These are phyloP conservation scores for Helogale parvula DNA, from an alignment of 2,113 vertebrate genomes.

Conservation along the genomic window DNA sequence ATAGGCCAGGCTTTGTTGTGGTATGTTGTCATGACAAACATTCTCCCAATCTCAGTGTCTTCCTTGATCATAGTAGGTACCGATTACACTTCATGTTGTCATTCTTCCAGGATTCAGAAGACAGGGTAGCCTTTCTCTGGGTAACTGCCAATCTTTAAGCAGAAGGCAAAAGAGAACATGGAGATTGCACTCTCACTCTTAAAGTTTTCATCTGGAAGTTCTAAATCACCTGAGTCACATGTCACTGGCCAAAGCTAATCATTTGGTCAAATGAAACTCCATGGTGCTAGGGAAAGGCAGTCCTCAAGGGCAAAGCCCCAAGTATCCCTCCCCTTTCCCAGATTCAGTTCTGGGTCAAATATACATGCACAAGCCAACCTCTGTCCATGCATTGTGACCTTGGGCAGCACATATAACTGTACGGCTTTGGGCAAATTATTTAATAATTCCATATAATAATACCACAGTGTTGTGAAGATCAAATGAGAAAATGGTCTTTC, in stretches of 20 bases:
- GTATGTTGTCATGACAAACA: not conserved
- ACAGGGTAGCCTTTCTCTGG: not conserved
- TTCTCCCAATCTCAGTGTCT: not conserved
- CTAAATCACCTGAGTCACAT: not conserved
- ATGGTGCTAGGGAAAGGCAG: not conserved
- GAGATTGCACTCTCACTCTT: not conserved
- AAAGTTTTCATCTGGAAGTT: not conserved
- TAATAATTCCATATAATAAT: slow-evolving; percentile 51
- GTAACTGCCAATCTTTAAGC: not conserved
- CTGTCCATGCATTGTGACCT: not conserved
- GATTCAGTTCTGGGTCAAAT: slow-evolving; percentile 19
- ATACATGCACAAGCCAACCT: not conserved
- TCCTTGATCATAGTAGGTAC: not conserved
- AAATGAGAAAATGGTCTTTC: slow-evolving; percentile 48
- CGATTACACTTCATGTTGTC: not conserved
- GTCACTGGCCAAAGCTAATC: not conserved
- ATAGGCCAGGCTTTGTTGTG: not conserved
- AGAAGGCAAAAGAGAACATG: not conserved
- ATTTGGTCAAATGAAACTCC: not conserved
- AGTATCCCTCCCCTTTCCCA: not conserved
- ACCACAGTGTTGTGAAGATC: slow-evolving; percentile 41
- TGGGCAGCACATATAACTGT: not conserved
- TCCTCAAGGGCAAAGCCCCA: not conserved
- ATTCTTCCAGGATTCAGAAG: not conserved
- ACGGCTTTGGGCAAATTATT: slow-evolving; percentile 43